Evolutionary conservation across 2,888 invertebrate genomes (phyloP), one percentile per base, ranked within the genome.

Genomic region (Uropetala carovei): DNA sequence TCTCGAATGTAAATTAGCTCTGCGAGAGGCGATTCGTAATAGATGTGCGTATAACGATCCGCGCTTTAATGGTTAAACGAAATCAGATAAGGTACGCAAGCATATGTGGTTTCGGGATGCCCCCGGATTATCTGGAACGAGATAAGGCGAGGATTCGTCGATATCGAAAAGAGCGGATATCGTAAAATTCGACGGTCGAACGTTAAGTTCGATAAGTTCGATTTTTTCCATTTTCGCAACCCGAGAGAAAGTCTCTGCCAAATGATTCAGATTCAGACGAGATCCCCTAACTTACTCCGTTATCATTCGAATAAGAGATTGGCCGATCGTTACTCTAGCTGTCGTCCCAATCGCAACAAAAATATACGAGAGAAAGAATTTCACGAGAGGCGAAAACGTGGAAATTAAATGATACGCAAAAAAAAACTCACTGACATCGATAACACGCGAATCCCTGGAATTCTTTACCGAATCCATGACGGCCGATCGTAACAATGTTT

Each of bases 21-120:
- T 8, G 75, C 22, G 75, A 22, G 22, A 75, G 75, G n/a, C 27
- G 16, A 22, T 27, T 27, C 75, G 75, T 75, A 22, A 75, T 75
- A 75, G 75, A 75, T 75, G 75, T 27, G 75, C 22, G 75, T 75
- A 75, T 75, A 75, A 75, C 75, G 75, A 75, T 27, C 75, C 27
- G 11, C 13, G 22, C 75, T 27, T 75, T 27, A 75, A 75, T 75
- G 75, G 75, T n/a, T 10, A 22, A 22, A n/a, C 64, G 64, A 22
- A 22, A 68, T n/a, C 68, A 75, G 75, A 75, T 75, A 75, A 27
- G 75, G 75, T 13, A 22, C 75, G 68, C 18, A 68, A 68, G 68
- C 68, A 27, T 75, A 75, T 75, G 75, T 11, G 75, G 22, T 18
- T 43, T 43, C n/a, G 43, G 43, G 43, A 43, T 5, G 43, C 43